Conservation (phyloP, 2,113 vertebrate genomes). For the Myrmecobius fasciatus region DNA sequence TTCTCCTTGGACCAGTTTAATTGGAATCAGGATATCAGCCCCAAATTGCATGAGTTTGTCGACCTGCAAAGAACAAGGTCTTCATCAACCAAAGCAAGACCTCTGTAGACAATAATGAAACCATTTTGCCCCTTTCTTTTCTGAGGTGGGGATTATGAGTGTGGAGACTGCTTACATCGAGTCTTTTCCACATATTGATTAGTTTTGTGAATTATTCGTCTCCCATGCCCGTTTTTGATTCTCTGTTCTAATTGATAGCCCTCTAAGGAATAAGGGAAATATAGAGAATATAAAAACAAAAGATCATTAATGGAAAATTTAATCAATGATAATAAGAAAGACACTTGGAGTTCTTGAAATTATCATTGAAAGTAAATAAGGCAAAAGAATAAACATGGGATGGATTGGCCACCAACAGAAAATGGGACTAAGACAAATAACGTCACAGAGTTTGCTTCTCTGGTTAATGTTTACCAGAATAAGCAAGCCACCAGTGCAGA, state of each 20-base stretch:
- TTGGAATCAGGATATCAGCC: slow-evolving; percentile 87
- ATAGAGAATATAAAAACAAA: not conserved
- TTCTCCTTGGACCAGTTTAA: slow-evolving; percentile 77
- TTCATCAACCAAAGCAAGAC: not conserved
- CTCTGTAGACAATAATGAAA: not conserved
- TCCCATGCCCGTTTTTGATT: not conserved
- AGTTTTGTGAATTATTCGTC: not conserved
- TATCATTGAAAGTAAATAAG: no score
- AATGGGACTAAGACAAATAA: not conserved
- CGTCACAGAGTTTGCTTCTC: not conserved
- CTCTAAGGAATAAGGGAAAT: not conserved
- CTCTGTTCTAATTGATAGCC: not conserved
- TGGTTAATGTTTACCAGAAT: not conserved
- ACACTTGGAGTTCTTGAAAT: not conserved
- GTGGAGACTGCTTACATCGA: not conserved
- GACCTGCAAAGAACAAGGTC: slow-evolving; percentile 78
- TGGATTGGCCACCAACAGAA: not conserved
- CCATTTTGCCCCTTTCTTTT: not conserved
- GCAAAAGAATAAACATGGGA: not conserved
- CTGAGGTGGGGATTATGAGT: not conserved
- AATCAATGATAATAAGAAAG: not conserved
- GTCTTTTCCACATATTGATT: not conserved
- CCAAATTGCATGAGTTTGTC: slow-evolving; percentile 83
- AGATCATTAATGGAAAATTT: not conserved
- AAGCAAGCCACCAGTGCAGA: not conserved